phyloP scores from a whole-genome alignment of 2,888 invertebrate species.

The Callinectes sapidus region DNA sequence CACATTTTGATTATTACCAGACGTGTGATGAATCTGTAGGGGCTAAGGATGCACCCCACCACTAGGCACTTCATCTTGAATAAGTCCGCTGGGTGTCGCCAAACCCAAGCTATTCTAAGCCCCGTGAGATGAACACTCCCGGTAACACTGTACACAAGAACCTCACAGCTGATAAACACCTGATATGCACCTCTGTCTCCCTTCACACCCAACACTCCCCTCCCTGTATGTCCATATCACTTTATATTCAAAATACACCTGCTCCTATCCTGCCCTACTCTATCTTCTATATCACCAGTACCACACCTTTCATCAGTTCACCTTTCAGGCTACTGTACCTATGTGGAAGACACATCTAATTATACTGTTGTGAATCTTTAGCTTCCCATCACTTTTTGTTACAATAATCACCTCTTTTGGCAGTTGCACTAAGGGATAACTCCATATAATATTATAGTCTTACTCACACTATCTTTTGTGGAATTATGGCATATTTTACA shows the following conservation, averaged over 20 bases:
- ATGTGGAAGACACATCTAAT: neutral
- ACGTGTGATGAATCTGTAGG: neutral
- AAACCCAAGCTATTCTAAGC: neutral
- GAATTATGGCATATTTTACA: neutral
- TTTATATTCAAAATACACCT: neutral
- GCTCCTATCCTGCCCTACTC: neutral
- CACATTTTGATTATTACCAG: constrained; percentile 22
- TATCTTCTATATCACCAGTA: neutral
- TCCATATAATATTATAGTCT: neutral
- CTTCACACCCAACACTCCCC: neutral
- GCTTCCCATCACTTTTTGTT: neutral
- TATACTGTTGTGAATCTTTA: neutral
- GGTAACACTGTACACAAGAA: neutral
- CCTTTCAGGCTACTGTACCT: neutral
- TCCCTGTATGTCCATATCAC: neutral
- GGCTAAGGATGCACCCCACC: neutral
- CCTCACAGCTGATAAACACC: neutral
- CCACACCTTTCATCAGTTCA: neutral
- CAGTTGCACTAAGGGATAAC: neutral
- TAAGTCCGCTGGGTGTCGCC: neutral
- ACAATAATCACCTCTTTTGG: neutral
- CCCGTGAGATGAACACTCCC: neutral
- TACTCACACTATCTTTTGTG: no score
- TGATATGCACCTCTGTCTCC: neutral
- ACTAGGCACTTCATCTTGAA: constrained; percentile 26